A percentile compares a stretch with the other conserved stretches of the same genome.
phyloP scores from a whole-genome alignment of 2,888 invertebrate genomes.

The Phyto melanocephala region DNA sequence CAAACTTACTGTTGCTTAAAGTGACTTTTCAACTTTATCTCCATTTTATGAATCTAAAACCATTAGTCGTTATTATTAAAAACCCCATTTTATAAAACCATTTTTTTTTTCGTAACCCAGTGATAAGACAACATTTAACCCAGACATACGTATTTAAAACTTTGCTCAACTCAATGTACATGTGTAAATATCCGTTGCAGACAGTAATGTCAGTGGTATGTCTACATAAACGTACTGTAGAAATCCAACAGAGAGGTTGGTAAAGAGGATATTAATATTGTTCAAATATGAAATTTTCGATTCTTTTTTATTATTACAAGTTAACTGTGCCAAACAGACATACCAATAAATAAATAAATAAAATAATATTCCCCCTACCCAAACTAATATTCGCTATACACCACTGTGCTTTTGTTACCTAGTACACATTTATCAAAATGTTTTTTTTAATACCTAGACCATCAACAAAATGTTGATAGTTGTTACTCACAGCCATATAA shows the following conservation, averaged over 20 bases:
- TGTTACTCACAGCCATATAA: slow-evolving; percentile 31
- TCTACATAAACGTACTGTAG: slow-evolving; percentile 9
- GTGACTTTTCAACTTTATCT: slow-evolving; percentile 56
- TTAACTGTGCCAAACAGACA: too few relatives aligned
- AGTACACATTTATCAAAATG: slow-evolving; percentile 57
- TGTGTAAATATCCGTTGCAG: slow-evolving; percentile 10
- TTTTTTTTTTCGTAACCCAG: slow-evolving; percentile 19
- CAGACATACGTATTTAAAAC: slow-evolving; percentile 26
- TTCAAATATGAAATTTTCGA: too few relatives aligned
- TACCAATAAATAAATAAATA: too few relatives aligned
- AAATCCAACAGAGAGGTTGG: not conserved
- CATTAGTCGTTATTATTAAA: slow-evolving; percentile 58
- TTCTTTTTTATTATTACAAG: too few relatives aligned
- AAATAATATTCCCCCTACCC: too few relatives aligned
- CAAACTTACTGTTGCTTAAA: slow-evolving; percentile 37
- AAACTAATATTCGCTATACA: not conserved
- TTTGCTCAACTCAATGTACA: not conserved
- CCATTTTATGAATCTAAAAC: slow-evolving; percentile 30
- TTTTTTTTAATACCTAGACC: slow-evolving; percentile 55
- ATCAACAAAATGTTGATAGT: slow-evolving; percentile 57
- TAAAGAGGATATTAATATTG: too few relatives aligned
- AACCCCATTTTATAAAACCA: slow-evolving; percentile 14
- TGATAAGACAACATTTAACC: slow-evolving; percentile 51
- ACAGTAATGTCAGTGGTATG: slow-evolving; percentile 1
- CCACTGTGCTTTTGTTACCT: not conserved